phyloP scores from a whole-genome alignment of 1,140 invertebrate genomes.

The Contarinia nasturtii region DNA sequence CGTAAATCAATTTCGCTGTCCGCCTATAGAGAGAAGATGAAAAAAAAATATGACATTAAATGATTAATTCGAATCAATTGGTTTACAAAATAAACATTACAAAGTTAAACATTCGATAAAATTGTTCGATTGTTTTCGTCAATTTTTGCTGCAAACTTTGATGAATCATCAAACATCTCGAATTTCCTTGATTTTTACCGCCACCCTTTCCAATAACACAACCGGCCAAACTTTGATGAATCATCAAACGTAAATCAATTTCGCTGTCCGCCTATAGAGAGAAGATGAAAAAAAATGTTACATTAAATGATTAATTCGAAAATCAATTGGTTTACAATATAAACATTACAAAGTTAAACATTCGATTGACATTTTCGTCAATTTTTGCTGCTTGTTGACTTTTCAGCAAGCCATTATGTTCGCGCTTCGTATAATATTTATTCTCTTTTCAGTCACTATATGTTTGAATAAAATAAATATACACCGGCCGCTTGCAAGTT shows the following conservation, averaged over 20 bases:
- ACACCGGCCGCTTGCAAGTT: too few relatives aligned
- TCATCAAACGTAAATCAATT: slow-evolving; percentile 80
- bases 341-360: background rate
- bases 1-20: slow-evolving; percentile 79
- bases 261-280: slow-evolving; percentile 43
- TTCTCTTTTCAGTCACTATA: too few relatives aligned
- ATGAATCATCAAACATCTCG: too few relatives aligned
- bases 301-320: background rate
- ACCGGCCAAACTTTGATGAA: slow-evolving; percentile 94
- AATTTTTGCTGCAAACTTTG: too few relatives aligned
- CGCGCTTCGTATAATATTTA: too few relatives aligned
- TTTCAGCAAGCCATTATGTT: too few relatives aligned
- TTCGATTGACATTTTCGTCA: too few relatives aligned
- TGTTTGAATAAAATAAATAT: too few relatives aligned
- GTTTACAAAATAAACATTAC: background rate
- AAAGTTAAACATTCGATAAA: background rate
- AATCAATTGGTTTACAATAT: background rate
- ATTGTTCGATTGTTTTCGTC: too few relatives aligned
- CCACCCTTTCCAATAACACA: slow-evolving; percentile 95
- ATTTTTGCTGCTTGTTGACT: too few relatives aligned
- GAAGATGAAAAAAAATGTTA: slow-evolving; percentile 2
- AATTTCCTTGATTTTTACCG: slow-evolving; percentile 92
- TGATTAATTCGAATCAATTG: background rate
- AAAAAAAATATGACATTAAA: background rate
- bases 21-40: slow-evolving; percentile 18